Percentiles rank a stretch among this genome's conserved stretches.
phyloP scores from a whole-genome alignment of 1,140 invertebrate species.

The Cydia pomonella region DNA sequence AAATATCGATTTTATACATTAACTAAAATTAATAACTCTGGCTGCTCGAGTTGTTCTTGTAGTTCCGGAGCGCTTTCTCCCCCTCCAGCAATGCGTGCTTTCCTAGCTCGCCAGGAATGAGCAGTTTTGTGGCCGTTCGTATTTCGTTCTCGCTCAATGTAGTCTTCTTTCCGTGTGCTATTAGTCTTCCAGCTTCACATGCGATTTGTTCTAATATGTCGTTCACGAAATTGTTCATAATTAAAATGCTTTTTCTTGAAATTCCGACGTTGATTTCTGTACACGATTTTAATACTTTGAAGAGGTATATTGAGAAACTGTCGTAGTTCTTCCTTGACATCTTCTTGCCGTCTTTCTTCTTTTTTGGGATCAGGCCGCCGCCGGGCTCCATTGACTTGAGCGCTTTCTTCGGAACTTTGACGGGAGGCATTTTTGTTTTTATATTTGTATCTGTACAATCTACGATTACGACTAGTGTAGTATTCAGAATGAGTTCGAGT shows the following conservation, averaged over 20 bases:
- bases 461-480: not conserved
- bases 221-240: conserved; percentile 84
- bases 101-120: conserved; percentile 63
- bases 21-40: conserved; percentile 24
- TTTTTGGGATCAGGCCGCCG: conserved; percentile 43
- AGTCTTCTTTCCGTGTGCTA: conserved; percentile 82
- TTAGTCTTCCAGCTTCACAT: conserved; percentile 75
- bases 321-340: conserved; percentile 81
- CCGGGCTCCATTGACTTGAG: conserved; percentile 54
- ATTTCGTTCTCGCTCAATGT: conserved; percentile 77
- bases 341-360: conserved; percentile 62
- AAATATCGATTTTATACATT: conserved; percentile 1
- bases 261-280: conserved; percentile 68
- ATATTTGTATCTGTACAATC: not conserved
- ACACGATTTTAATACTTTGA: conserved; percentile 84
- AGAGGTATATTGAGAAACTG: conserved; percentile 87
- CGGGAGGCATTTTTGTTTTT: conserved; percentile 58
- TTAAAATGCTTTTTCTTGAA: conserved; percentile 78
- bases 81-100: conserved; percentile 75
- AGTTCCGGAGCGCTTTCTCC: conserved; percentile 83
- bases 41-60: conserved; percentile 34
- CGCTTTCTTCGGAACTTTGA: conserved; percentile 49
- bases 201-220: conserved; percentile 83
- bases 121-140: conserved; percentile 68
- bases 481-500: not conserved